Conservation (phyloP, 2,888 invertebrate genomes). For the Protonemura montana region DNA sequence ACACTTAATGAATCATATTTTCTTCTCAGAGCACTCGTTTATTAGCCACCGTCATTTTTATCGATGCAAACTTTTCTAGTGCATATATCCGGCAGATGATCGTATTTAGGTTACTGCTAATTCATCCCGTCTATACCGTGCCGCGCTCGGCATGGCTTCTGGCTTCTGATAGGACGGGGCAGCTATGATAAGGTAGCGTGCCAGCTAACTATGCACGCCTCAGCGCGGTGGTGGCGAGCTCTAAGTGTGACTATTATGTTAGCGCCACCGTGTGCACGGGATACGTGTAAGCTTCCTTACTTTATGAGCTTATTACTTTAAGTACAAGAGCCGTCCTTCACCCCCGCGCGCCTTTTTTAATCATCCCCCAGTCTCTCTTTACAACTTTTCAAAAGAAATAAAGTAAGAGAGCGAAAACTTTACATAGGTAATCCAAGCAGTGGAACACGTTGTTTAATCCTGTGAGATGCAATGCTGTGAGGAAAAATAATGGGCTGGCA, state of each 20-base stretch:
- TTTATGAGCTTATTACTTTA: constrained; percentile 34
- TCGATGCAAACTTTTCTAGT: neutral
- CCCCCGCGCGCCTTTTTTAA: constrained; percentile 36
- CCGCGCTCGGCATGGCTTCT: neutral
- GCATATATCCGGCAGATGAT: neutral
- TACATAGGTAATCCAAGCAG: constrained; percentile 24
- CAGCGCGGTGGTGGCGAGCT: neutral
- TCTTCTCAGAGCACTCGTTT: constrained; percentile 3
- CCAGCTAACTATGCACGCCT: neutral
- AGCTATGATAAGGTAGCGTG: neutral
- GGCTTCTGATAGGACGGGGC: neutral
- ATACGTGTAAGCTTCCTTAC: constrained; percentile 15
- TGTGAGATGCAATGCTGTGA: neutral
- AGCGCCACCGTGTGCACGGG: neutral
- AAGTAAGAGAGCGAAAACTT: constrained; percentile 30
- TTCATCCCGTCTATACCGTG: neutral
- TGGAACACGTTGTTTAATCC: constrained; percentile 16
- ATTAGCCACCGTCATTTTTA: neutral
- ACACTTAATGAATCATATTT: neutral
- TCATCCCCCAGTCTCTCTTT: constrained; percentile 32
- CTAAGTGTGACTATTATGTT: neutral
- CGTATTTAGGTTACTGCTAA: neutral
- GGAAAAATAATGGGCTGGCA: neutral
- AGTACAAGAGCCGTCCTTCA: constrained; percentile 27
- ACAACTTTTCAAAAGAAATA: constrained; percentile 36